Base-by-base conservation (phyloP, 2,113 vertebrate genomes). In the Anser brachyrhynchus region DNA sequence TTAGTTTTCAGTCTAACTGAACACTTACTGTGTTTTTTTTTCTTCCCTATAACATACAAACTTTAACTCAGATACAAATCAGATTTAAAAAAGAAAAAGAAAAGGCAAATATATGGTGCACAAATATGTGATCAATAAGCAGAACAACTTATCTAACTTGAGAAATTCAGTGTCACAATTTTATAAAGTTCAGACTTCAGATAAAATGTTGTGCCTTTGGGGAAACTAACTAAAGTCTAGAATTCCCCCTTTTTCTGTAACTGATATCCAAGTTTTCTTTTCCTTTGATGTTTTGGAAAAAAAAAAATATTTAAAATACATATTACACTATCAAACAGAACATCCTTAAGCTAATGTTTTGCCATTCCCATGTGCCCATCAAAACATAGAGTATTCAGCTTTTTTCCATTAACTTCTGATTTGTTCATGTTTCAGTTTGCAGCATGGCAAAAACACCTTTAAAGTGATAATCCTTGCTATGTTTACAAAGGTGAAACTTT, bases 71-170 rank as follows among this genome's bases (percentile, higher is more conserved):
- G 13, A 44, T 35, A 8, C 33, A 66, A 83, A 57, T 1, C 3
- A 39, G 5, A 58, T 46, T 46, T 19, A 44, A 44, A 44, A 25
- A 23, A 17, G 35, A 61, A 23, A 39, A 31, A 87, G n/a, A 1
- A 0, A 0, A 17, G 13, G 43, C 7, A 35, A 57, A 89, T 65
- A 66, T 49, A 43, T 0, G 0, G 3, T 59, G 5, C 3, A 59
- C 18, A 85, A 54, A 49, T 65, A 79, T 31, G 16, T 54, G 61
- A n/a, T 22, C 67, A 58, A 44, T 64, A 87, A 82, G n/a, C 41
- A 84, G 46, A 62, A 93, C 3, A 61, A 54, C 8, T 85, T 9
- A 46, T 39, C 52, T 76, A 54, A 76, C 7, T 49, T 90, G 31
- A 37, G 1, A 69, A 77, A 81, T 73, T 62, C 17, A 33, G 15